phyloP scores from a whole-genome alignment of 1,140 invertebrate genomes.

The Drosophila persimilis region DNA sequence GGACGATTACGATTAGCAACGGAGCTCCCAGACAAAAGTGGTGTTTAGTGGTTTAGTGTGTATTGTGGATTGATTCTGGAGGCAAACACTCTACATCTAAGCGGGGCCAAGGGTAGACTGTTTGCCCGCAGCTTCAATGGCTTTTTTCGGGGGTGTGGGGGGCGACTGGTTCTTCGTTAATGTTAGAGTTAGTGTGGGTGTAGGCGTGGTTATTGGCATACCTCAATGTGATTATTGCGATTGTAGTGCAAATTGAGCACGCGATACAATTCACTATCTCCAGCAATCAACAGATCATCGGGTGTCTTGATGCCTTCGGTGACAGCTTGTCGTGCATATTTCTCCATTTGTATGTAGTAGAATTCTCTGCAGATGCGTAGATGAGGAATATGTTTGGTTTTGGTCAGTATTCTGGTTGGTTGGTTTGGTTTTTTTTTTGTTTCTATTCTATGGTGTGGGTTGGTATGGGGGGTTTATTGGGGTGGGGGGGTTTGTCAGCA shows the following conservation, averaged over 20 bases:
- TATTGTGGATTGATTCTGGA: slow-evolving; percentile 1
- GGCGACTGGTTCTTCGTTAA: slow-evolving; percentile 18
- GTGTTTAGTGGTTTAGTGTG: slow-evolving; percentile 18
- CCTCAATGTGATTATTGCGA: slow-evolving; percentile 99
- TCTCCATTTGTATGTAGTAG: slow-evolving; percentile 99
- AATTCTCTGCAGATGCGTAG: slow-evolving; percentile 94
- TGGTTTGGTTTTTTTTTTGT: slow-evolving; percentile 34
- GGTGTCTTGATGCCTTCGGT: slow-evolving; percentile 97
- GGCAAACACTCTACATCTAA: slow-evolving; percentile 13
- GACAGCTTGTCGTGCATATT: slow-evolving; percentile 98
- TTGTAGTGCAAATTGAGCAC: slow-evolving; percentile 99
- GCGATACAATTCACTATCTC: slow-evolving; percentile 98
- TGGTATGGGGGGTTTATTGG: slow-evolving; percentile 11
- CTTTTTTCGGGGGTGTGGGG: slow-evolving; percentile 6
- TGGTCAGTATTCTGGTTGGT: slow-evolving; percentile 68
- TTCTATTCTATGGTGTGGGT: slow-evolving; percentile 43
- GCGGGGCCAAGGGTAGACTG: slow-evolving; percentile 24
- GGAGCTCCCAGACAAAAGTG: slow-evolving; percentile 2
- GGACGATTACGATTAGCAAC: slow-evolving; percentile 31
- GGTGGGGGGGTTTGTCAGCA: slow-evolving; percentile 45
- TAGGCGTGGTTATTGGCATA: slow-evolving; percentile 84
- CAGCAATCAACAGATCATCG: slow-evolving; percentile 96
- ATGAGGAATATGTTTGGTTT: slow-evolving; percentile 78
- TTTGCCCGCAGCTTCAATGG: not conserved
- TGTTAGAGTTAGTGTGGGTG: slow-evolving; percentile 43